Evolutionary conservation across 1,140 invertebrate species (phyloP), one percentile per base, ranked within the genome.

Genomic region (Monochamus saltuarius): DNA sequence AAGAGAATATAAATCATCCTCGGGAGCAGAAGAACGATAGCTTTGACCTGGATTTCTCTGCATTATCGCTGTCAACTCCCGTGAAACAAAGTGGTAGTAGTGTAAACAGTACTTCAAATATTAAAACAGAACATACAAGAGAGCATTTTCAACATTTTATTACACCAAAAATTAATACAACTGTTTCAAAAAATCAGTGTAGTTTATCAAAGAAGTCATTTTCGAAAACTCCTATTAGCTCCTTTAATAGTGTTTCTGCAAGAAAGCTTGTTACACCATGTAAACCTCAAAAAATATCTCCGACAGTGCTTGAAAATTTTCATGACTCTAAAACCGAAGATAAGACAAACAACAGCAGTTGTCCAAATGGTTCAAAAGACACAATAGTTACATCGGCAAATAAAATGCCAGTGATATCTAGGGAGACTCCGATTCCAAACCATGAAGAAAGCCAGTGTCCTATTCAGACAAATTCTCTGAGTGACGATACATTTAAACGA

Each of bases 21-120:
- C 6, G 29, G n/a, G 29, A 40, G 7, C 56, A 47, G 10, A 34
- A 58, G 13, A 36, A 65, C 35, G 56, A 62, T 43, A 66, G 64
- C 42, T 66, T 66, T 37, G 52, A 66, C 47, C 52, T 66, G 38
- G 64, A 66, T 47, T 56, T 66, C 40, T 62, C 59, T 38, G 42
- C 56, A 2, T 40, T 66, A 43, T 46, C 59, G 4, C 14, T 66
- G 19, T 36, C 19, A 22, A 66, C 64, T 10, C 64, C 64, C 13
- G 34, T 52, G 8, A 66, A 59, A 19, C 50, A 55, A 38, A 47
- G 34, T 17, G 56, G 55, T 29, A 10, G 6, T 29, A 16, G 10
- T 29, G 29, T 39, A 10, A 10, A n/a, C 17, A 8, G 39, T 17
- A 17, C 37, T 13, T 1, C 2, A 13, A 36, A 13, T 37, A 6